A percentile compares a stretch with the other conserved stretches of the same genome.
Conservation (phyloP, 1,140 invertebrate genomes). For the Calephelis nemesis region DNA sequence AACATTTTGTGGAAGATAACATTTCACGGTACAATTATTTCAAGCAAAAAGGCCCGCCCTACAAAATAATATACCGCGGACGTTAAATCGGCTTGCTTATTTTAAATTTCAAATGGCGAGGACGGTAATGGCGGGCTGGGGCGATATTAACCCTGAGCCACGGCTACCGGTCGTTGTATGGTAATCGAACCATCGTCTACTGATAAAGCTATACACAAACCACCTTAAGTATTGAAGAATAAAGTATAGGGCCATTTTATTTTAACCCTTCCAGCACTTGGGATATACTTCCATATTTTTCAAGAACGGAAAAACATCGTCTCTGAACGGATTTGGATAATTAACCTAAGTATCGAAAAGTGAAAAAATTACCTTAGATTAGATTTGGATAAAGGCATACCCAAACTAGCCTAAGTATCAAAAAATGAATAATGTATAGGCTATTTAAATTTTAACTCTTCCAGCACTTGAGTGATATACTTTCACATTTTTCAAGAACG, state of each 20-base stretch:
- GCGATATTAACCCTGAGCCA: background rate
- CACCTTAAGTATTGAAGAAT: background rate
- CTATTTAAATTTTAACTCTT: too few relatives aligned
- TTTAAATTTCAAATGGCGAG: conserved; percentile 25
- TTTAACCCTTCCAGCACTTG: too few relatives aligned
- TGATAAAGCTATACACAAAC: background rate
- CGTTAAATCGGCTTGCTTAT: conserved; percentile 11
- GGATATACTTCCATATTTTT: too few relatives aligned
- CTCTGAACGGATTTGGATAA: too few relatives aligned
- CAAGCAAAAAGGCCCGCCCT: conserved; percentile 6
- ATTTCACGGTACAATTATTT: conserved; percentile 12
- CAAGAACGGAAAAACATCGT: too few relatives aligned
- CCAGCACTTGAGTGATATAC: too few relatives aligned
- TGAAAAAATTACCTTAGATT: too few relatives aligned
- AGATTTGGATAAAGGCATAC: too few relatives aligned
- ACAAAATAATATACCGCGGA: conserved; percentile 14
- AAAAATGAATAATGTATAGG: too few relatives aligned
- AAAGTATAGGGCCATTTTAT: background rate
- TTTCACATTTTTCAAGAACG: too few relatives aligned
- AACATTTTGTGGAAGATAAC: conserved; percentile 1
- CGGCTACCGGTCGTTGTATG: background rate
- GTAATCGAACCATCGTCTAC: background rate
- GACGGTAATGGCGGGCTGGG: conserved; percentile 5
- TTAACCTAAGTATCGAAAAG: too few relatives aligned
- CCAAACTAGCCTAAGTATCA: too few relatives aligned